Conservation (phyloP, 2,888 invertebrate species). For the Synanthedon vespiformis region DNA sequence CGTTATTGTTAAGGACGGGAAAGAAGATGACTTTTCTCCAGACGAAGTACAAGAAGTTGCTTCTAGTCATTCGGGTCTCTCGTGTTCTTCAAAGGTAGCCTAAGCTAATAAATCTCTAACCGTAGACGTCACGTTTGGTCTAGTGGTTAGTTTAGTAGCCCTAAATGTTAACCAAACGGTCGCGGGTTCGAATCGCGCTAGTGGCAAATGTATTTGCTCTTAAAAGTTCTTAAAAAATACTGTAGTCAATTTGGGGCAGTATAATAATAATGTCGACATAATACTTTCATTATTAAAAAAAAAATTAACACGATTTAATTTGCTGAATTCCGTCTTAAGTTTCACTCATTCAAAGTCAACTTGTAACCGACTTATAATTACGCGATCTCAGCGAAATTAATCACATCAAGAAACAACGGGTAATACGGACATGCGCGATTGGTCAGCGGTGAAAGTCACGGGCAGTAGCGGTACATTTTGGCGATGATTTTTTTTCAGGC, state of each 20-base stretch:
- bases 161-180: too few relatives aligned
- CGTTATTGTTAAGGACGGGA: slow-evolving; percentile 46
- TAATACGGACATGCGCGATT: not conserved
- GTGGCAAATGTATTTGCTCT: too few relatives aligned
- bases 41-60: slow-evolving; percentile 40
- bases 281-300: too few relatives aligned
- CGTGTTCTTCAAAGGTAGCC: slow-evolving; percentile 53
- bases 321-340: too few relatives aligned
- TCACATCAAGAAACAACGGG: not conserved
- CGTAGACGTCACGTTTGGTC: not conserved
- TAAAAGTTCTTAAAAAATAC: too few relatives aligned
- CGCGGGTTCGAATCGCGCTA: too few relatives aligned
- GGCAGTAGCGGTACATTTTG: not conserved
- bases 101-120: not conserved
- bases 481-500: not conserved
- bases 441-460: not conserved
- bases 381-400: not conserved
- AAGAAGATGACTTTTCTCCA: slow-evolving; percentile 35
- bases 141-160: too few relatives aligned
- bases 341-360: not conserved
- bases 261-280: too few relatives aligned
- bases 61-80: slow-evolving; percentile 51
- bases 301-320: too few relatives aligned
- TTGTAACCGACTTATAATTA: not conserved
- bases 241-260: too few relatives aligned